Evolutionary conservation across 2,888 invertebrate species (phyloP), one percentile per base, ranked within the genome.

Genomic region (Scaptomyza cyrtandrae): DNA sequence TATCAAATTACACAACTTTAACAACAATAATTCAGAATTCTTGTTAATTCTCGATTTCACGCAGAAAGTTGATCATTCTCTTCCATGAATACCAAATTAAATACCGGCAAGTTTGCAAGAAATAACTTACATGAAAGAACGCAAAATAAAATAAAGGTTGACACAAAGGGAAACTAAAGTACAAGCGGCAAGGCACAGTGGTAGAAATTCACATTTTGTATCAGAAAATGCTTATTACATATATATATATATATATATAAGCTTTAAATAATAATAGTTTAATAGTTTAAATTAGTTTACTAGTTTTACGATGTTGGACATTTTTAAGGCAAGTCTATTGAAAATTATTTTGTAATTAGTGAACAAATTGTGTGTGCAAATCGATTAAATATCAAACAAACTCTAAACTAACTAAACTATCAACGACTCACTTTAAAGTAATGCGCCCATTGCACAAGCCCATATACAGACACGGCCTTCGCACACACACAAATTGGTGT

Each of bases 321-420:
- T 16, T 3, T 0, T 16, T 6, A 1, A 9, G 54, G 31, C 45
- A 58, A 10, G 33, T 49, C 19, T 5, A 19, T 24, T 37, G 19
- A 52, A 11, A 31, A 61, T 61, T 72, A 55, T 45, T 41, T 53
- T 58, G 27, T 61, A 77, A 73, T 77, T 77, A 58, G 57, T 35
- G 33, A 24, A 19, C 66, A 71, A 71, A 57, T 72, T 72, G 60
- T 13, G 24, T 63, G 48, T 53, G 19, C 48, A 59, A 64, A 61
- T 61, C 37, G 55, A 69, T 55, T n/a, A 43, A 43, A 45, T 50
- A 58, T 55, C 35, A 43, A 56, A 49, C 70, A 16, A 55, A 69
- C 62, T 59, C 48, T 24, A 43, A 52, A 53, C 58, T 7, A 44
- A 0, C 43, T 24, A 13, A 62, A 43, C 62, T 62, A 58, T 33